Base-by-base conservation (phyloP, 1,140 invertebrate genomes). In the Ostrea denselamellosa region DNA sequence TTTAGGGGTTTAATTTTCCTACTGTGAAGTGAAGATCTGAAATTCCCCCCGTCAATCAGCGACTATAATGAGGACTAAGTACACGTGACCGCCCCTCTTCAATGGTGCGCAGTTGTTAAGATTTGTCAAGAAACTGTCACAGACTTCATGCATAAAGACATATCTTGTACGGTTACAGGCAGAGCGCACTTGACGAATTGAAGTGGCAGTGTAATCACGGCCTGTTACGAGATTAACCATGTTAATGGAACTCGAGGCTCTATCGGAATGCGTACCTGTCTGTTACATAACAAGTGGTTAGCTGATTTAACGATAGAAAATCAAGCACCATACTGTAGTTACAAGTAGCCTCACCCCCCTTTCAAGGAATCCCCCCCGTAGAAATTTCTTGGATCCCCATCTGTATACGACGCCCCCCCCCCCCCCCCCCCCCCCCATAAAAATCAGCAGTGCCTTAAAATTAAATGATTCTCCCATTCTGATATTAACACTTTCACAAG, bases 1-100 rank as follows among this genome's bases (percentile, higher is more conserved):
- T 58, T 58, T 19, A 58, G 56, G 56, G 68, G 25, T 28, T 71
- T 71, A 71, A 71, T 71, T 71, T 71, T 71, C 68, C 68, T 71
- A 28, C 68, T 71, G 68, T 25, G 68, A 71, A 71, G 68, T 71
- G 14, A 71, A 71, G 68, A 62, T 4, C 14, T 71, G 12, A 5
- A 28, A 22, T 25, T 71, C 68, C 22, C n/a, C 9, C 12, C 28
- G 25, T 71, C 7, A 34, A 71, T 71, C 68, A 71, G 68, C 28
- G 14, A 4, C 12, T 19, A 58, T 14, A 58, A 14, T 34, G 68
- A 71, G n/a, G 14, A 10, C n/a, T 12, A 12, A n/a, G 22, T 8
- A 71, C 12, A 28, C 68, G n/a, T 28, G 68, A 12, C 56, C 10
- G 56, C 56, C 56, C 56, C 56, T 58, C 56, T 58, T 58, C 19